These are phyloP conservation scores for Bicyclus anynana DNA, from an alignment of 1,140 invertebrate genomes.

Conservation along the genomic window DNA sequence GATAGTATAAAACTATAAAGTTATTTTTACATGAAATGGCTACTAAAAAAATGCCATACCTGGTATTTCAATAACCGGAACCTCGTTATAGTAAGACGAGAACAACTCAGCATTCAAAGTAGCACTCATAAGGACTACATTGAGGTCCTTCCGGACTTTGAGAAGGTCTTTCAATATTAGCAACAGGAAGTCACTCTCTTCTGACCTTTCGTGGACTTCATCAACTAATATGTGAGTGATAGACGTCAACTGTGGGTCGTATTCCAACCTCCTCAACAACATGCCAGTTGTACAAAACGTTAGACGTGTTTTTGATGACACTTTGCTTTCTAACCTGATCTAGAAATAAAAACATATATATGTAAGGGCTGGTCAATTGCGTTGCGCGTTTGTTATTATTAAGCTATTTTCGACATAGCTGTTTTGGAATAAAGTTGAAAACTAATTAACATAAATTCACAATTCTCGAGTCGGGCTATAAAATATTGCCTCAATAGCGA, in stretches of 20 bases:
- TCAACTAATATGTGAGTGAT: constrained; percentile 91
- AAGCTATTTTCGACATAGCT: too few species aligned
- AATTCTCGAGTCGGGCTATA: too few species aligned
- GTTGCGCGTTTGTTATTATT: too few species aligned
- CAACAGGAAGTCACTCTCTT: constrained; percentile 92
- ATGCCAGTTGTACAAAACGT: constrained; percentile 96
- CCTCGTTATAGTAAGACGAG: constrained; percentile 85
- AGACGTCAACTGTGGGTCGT: constrained; percentile 83
- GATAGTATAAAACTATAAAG: too few species aligned
- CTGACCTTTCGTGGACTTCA: constrained; percentile 94
- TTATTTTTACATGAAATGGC: too few species aligned
- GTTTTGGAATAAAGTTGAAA: too few species aligned
- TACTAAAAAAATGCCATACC: constrained; percentile 61
- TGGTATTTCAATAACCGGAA: constrained; percentile 85
- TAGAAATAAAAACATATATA: constrained; percentile 37
- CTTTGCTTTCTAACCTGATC: constrained; percentile 84
- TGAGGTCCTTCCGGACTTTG: constrained; percentile 83
- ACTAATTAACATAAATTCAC: too few species aligned
- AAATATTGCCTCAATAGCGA: too few species aligned
- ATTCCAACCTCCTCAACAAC: constrained; percentile 87
- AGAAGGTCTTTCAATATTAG: constrained; percentile 88
- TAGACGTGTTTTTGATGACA: constrained; percentile 86
- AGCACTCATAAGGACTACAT: constrained; percentile 92
- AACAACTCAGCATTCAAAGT: constrained; percentile 89
- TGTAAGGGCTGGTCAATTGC: too few species aligned